These are phyloP conservation scores for Aricia agestis DNA, from an alignment of 1,140 invertebrate species.

Conservation along the genomic window DNA sequence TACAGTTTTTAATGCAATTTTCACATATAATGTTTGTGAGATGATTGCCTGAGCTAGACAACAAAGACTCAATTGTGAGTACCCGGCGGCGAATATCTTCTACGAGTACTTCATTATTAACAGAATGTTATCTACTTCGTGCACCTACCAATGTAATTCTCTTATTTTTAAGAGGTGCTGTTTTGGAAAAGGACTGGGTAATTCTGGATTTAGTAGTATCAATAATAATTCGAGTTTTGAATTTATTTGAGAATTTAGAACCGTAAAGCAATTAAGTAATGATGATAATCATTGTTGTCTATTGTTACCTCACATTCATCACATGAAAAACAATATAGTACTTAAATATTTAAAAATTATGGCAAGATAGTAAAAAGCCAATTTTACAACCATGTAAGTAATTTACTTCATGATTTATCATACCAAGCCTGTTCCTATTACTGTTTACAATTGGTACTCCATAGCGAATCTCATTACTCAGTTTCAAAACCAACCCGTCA, in stretches of 20 bases:
- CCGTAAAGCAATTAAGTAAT: too few relatives aligned
- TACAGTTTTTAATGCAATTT: background rate
- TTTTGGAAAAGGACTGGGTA: too few relatives aligned
- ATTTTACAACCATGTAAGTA: background rate
- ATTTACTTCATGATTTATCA: background rate
- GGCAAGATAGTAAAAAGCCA: too few relatives aligned
- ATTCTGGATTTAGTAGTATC: too few relatives aligned
- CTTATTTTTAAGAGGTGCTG: background rate
- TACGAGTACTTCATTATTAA: constrained; percentile 4
- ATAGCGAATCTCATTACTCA: background rate
- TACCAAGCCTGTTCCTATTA: background rate
- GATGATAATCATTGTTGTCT: too few relatives aligned
- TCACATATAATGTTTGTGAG: background rate
- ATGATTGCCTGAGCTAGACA: constrained; percentile 10
- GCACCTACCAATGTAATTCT: background rate
- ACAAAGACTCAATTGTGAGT: constrained; percentile 7
- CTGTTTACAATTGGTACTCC: background rate
- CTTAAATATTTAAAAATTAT: too few relatives aligned
- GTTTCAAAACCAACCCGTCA: background rate
- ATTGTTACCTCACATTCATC: too few relatives aligned
- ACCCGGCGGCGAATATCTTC: background rate
- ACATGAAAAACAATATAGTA: too few relatives aligned
- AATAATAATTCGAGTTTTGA: too few relatives aligned
- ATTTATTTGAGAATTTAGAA: too few relatives aligned
- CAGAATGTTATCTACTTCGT: background rate